A percentile compares a stretch with the other conserved stretches of the same genome.
Conservation (phyloP, 2,797 vertebrate species). For the Morelia viridis region DNA sequence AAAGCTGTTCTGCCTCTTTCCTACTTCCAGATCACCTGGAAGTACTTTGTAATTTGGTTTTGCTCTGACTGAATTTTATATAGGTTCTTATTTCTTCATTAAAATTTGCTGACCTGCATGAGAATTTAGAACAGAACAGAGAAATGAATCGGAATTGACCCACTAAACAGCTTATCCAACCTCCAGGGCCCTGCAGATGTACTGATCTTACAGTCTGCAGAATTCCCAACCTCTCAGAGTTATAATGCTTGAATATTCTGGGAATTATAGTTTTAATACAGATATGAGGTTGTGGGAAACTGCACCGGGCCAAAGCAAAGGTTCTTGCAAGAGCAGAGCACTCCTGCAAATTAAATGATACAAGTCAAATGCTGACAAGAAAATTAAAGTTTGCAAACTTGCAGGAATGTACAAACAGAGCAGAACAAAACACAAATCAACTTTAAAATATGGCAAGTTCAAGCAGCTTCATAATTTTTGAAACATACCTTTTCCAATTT, state of each 20-base stretch:
- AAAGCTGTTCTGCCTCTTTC: not conserved
- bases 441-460: not conserved
- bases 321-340: not conserved
- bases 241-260: not conserved
- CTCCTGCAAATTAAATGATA: not conserved
- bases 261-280: not conserved
- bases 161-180: not conserved
- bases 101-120: not conserved
- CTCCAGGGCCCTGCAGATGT: not conserved
- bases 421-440: not conserved
- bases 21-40: not conserved
- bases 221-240: not conserved
- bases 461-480: not conserved
- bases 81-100: not conserved
- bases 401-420: slow-evolving; percentile 7
- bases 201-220: not conserved
- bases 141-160: not conserved
- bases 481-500: slow-evolving; percentile 3
- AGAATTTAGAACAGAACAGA: not conserved
- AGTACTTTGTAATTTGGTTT: slow-evolving; percentile 13
- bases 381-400: not conserved
- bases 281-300: not conserved
- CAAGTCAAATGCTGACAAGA: not conserved
- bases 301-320: not conserved
- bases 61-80: not conserved